These are phyloP conservation scores for Boleophthalmus pectinirostris DNA, from an alignment of 2,113 vertebrate species.

Conservation along the genomic window DNA sequence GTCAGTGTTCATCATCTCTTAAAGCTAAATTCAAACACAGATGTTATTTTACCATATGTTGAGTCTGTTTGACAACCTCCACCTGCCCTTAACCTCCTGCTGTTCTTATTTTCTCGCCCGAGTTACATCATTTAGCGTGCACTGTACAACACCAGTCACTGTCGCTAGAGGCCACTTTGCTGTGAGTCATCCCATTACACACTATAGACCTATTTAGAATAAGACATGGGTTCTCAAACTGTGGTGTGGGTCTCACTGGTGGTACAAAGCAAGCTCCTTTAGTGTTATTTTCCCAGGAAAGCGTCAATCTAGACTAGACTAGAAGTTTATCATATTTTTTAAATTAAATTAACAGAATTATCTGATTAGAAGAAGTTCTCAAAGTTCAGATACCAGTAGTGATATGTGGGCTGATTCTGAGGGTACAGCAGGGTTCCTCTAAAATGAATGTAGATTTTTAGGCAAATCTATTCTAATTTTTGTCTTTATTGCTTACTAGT, in stretches of 20 bases:
- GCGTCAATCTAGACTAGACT: background rate
- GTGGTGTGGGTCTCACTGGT: background rate
- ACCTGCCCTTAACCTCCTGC: background rate
- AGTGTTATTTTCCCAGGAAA: background rate
- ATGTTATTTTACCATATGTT: conserved; percentile 10
- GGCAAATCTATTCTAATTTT: background rate
- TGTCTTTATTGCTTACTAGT: background rate
- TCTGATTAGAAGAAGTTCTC: too few species aligned
- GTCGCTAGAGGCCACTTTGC: conserved; percentile 14
- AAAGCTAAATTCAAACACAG: conserved; percentile 22
- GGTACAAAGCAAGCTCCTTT: background rate
- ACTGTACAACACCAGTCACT: conserved; percentile 21
- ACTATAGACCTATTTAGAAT: conserved; percentile 2
- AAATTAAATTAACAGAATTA: too few species aligned
- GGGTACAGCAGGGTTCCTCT: background rate
- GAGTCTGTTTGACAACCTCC: conserved; percentile 17
- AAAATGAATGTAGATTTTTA: background rate
- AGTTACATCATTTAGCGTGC: background rate
- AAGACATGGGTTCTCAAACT: background rate
- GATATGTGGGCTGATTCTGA: background rate
- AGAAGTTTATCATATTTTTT: too few species aligned
- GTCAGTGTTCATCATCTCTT: conserved; percentile 26
- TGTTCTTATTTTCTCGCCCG: conserved; percentile 2
- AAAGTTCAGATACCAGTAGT: too few species aligned
- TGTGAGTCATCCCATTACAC: conserved; percentile 41